Base-by-base conservation (phyloP, 2,797 vertebrate species). In the Malacoctenus gilli region DNA sequence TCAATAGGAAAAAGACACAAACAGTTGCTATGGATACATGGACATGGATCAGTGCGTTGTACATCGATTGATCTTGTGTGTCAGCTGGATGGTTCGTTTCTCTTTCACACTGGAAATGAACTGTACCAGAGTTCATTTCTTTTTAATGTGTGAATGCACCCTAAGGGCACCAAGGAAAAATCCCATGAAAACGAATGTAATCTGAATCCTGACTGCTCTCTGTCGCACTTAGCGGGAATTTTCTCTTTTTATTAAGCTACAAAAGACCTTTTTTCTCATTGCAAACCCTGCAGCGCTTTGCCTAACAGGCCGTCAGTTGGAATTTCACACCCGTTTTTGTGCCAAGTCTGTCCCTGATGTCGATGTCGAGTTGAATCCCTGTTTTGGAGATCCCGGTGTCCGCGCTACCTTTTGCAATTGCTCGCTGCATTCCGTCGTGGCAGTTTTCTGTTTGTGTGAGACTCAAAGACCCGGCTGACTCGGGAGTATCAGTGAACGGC, bases 241-340 rank as follows among this genome's bases (percentile, higher is more conserved):
- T 63, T 64, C 55, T 51, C 21, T 9, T 31, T 55, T 48, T n/a
- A 42, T 53, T 43, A 46, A 15, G 25, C 59, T n/a, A n/a, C 69
- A 77, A 75, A 79, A 70, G 78, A 78, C 53, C 59, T 39, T 58
- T 62, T 48, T 60, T 47, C 64, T 72, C 35, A 21, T 22, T 41
- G 41, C 58, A 66, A 44, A 62, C 63, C n/a, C n/a, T 58, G 32
- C 19, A 6, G 18, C 53, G 66, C 9, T 79, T 50, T 58, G 54
- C 57, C 62, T 66, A 75, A 72, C 58, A 34, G 44, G 38, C 48
- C 59, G 37, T 72, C 57, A 59, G 63, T 28, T n/a, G 68, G 55
- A 67, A 77, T 79, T 77, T 79, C 69, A 68, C 46, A 62, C 60
- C 72, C 14, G 22, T 68, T 64, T 78, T 80, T 60, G 68, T 58